Evolutionary conservation across 2,797 vertebrate genomes (phyloP).

Genomic region (Microcaecilia unicolor): DNA sequence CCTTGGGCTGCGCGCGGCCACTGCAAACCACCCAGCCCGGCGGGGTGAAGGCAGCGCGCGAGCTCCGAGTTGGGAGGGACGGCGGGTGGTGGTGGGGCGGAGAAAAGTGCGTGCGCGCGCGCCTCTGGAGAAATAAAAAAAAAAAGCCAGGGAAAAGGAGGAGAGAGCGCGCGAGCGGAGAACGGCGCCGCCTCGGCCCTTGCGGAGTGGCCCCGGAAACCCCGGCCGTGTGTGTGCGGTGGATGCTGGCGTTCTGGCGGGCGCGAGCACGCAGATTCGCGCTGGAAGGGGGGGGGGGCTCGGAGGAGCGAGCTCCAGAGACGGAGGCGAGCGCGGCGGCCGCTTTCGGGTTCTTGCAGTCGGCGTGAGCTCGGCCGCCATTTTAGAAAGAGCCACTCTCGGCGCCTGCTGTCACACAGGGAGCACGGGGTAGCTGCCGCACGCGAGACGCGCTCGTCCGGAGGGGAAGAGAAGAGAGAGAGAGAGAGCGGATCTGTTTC

Average conservation of each 20-base stretch:
- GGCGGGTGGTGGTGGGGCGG: too few relatives aligned
- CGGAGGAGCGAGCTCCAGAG: too few relatives aligned
- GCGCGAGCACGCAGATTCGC: conserved; percentile 30
- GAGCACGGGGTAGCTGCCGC: conserved; percentile 66
- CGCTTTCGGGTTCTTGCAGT: conserved; percentile 60
- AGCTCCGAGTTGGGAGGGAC: too few relatives aligned
- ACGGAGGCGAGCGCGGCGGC: conserved; percentile 58
- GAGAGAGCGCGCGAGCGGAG: conserved; percentile 3
- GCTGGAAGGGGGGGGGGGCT: too few relatives aligned
- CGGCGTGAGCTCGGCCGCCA: conserved; percentile 95
- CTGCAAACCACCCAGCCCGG: too few relatives aligned
- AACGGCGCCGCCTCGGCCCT: conserved; percentile 49
- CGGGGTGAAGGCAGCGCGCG: too few relatives aligned
- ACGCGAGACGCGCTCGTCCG: conserved; percentile 42
- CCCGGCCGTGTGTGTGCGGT: conserved; percentile 45
- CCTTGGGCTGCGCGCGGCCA: too few relatives aligned
- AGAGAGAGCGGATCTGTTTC: neutral
- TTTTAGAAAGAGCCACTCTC: conserved; percentile 91
- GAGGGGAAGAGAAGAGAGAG: conserved; percentile 18
- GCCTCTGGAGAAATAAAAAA: too few relatives aligned
- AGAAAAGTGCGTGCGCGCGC: too few relatives aligned
- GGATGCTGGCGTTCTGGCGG: conserved; percentile 6
- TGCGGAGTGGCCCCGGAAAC: conserved; percentile 49
- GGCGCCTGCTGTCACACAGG: conserved; percentile 73
- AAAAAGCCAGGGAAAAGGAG: neutral